Base-by-base conservation (phyloP, 2,888 invertebrate genomes). In the Euphydryas editha region DNA sequence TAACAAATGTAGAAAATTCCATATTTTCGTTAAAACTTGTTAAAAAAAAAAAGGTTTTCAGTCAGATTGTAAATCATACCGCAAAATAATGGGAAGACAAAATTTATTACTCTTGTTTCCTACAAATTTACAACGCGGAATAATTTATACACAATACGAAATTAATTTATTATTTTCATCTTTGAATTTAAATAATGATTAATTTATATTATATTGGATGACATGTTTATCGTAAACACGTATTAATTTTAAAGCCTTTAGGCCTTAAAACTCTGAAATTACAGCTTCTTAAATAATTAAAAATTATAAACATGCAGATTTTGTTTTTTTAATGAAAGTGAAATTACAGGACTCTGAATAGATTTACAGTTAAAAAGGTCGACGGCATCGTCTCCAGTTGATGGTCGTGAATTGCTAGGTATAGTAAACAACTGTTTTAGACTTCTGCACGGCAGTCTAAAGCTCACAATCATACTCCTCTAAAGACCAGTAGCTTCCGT, bases 41-140 rank as follows among this genome's bases (percentile, higher is more conserved):
- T 47, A 58, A 37, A 68, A 68, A 56, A 58, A 37, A 68, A 68
- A 56, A 30, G 56, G 37, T 59, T 68, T 65, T 62, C 56, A 62
- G 21, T 55, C 42, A 82, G 76, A 81, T 73, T 78, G 82, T 90
- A 89, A 90, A 90, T 90, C 87, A 89, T 79, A 80, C 81, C 80
- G 76, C 79, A 75, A 77, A 88, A 87, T 90, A 88, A 90, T 84
- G 90, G 85, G 82, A 84, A 85, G 86, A 83, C 83, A 81, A 87
- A 90, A 90, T 90, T 90, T 90, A 90, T 90, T 83, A 82, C 87
- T 73, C 79, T 79, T 78, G 82, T 84, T 80, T 87, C 84, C 86
- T 83, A 85, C 87, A 85, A 88, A 89, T 88, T 88, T 88, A 85
- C 89, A 85, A 80, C 83, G 82, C 75, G 77, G 73, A 79, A 81